Base-by-base conservation (phyloP, 2,888 invertebrate species). In the Amphimallon solstitiale region DNA sequence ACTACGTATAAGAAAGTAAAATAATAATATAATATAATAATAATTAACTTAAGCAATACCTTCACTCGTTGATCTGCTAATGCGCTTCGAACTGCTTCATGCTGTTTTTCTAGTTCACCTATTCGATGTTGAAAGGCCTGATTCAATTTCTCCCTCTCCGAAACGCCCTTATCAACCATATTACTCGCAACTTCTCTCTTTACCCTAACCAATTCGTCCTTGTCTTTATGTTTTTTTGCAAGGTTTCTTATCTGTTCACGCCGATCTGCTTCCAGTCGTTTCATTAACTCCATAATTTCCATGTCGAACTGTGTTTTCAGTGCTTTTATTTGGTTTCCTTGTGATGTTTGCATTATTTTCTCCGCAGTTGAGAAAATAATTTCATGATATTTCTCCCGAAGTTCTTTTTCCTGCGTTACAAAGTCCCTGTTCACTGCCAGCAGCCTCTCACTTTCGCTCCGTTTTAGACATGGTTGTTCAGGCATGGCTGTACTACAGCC, bases 81-180 rank as follows among this genome's bases (percentile, higher is more conserved):
- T 68, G 86, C 87, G 71, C 88, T 88, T 74, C 88, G 87, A 70
- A 95, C 90, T 10, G 88, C 86, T 76, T 93, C 93, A 82, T 95
- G 95, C 71, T 91, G 87, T 68, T 89, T 88, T 78, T 90, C 90
- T 37, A 95, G 83, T 70, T 92, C 91, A 74, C 91, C 89, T 72
- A 89, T 88, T 66, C 91, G 90, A 75, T 88, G 88, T 73, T 94
- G 92, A 79, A 90, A 93, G 70, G 90, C 85, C 78, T 91, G 88
- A 73, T 90, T 91, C 75, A 95, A 85, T 65, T 92, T 89, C 70
- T 92, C 92, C 66, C 96, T 89, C 82, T 97, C 97, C 68, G 91
- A 90, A 54, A 97, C 97, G 43, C 95, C 97, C 69, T 93, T 90
- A 76, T 93, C 93, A 70, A 97, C 95, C 5, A 95, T 90, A 75